Percentiles rank a stretch among this genome's conserved stretches.
phyloP scores from a whole-genome alignment of 2,888 invertebrate genomes.

The Phyllotreta cruciferae region DNA sequence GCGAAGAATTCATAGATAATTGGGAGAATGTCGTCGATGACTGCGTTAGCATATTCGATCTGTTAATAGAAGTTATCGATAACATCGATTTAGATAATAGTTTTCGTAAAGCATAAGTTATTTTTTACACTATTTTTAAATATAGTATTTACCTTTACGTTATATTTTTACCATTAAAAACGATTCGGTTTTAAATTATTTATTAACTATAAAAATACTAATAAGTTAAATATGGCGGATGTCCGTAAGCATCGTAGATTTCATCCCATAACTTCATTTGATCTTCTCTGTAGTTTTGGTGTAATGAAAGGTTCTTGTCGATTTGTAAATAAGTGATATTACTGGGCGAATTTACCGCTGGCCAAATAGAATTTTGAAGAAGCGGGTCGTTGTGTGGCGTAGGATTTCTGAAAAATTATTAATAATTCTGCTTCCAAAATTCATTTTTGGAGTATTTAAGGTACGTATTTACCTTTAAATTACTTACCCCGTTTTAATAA shows the following conservation, averaged over 20 bases:
- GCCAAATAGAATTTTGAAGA: slow-evolving; percentile 33
- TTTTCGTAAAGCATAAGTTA: background rate
- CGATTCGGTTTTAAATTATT: background rate
- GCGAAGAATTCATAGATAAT: slow-evolving; percentile 16
- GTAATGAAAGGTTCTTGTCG: slow-evolving; percentile 27
- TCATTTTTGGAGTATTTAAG: background rate
- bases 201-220: slow-evolving; percentile 18
- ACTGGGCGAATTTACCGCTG: slow-evolving; percentile 23
- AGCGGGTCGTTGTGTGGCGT: slow-evolving; percentile 30
- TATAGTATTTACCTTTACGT: too few species aligned
- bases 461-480: background rate
- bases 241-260: slow-evolving; percentile 29
- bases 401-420: slow-evolving; percentile 32
- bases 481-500: slow-evolving; percentile 33
- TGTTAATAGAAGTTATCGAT: slow-evolving; percentile 10
- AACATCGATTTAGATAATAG: slow-evolving; percentile 23
- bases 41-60: slow-evolving; percentile 16
- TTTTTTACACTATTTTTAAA: too few species aligned
- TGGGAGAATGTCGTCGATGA: slow-evolving; percentile 18
- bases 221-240: slow-evolving; percentile 31
- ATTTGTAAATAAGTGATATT: slow-evolving; percentile 33
- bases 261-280: slow-evolving; percentile 35
- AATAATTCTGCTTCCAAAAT: background rate
- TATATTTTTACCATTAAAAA: background rate
- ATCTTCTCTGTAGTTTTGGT: slow-evolving; percentile 27